A percentile compares a stretch with the other conserved stretches of the same genome.
These are phyloP conservation scores for Glyphotaelius pellucidus DNA, from an alignment of 2,888 invertebrate genomes.

Conservation along the genomic window DNA sequence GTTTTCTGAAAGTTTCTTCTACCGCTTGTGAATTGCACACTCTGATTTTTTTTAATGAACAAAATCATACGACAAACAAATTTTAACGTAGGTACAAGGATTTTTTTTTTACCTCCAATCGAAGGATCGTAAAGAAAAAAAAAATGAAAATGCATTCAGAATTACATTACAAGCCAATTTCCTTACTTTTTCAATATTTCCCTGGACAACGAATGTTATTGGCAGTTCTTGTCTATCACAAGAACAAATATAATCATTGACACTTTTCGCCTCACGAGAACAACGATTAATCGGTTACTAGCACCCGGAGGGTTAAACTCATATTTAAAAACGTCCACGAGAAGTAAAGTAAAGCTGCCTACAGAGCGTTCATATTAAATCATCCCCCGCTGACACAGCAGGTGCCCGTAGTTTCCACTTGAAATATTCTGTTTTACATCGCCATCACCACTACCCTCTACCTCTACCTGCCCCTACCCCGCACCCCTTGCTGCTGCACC, in stretches of 20 bases:
- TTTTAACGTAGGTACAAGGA: too few relatives aligned
- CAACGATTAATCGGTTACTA: not conserved
- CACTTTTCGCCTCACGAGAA: not conserved
- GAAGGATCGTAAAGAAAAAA: too few relatives aligned
- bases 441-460: constrained; percentile 10
- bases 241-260: too few relatives aligned
- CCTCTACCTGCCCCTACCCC: not conserved
- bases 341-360: not conserved
- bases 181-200: too few relatives aligned
- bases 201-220: not conserved
- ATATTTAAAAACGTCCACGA: constrained; percentile 36
- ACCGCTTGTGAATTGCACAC: too few relatives aligned
- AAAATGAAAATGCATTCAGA: too few relatives aligned
- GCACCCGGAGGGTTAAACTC: not conserved
- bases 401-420: constrained; percentile 62
- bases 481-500: not conserved
- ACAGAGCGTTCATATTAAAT: constrained; percentile 61
- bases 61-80: too few relatives aligned
- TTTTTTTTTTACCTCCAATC: too few relatives aligned
- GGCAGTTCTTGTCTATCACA: not conserved
- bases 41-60: too few relatives aligned
- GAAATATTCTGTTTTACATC: constrained; percentile 55
- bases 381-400: constrained; percentile 52
- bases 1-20: too few relatives aligned
- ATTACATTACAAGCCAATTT: too few relatives aligned